A percentile compares a stretch with the other conserved stretches of the same genome.
These are phyloP conservation scores for Drosophila kanapiae DNA, from an alignment of 1,140 invertebrate species.

Conservation along the genomic window DNA sequence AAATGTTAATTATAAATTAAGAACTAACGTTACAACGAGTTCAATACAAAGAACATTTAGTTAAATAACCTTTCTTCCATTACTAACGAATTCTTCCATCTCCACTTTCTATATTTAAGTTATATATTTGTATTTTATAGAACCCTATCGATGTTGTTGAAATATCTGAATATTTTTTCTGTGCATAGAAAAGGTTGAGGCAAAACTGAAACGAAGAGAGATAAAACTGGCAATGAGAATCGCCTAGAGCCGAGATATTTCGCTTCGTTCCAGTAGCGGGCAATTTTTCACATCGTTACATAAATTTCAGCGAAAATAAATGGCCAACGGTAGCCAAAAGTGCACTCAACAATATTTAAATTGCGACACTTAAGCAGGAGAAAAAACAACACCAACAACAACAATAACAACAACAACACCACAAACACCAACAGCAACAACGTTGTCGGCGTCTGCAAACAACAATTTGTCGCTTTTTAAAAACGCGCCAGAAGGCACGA, in stretches of 20 bases:
- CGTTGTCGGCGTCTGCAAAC: slow-evolving; percentile 75
- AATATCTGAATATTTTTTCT: neutral
- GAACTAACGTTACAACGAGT: no score
- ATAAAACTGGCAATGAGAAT: neutral
- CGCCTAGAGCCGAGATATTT: slow-evolving; percentile 33
- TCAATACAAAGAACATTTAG: no score
- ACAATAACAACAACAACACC: slow-evolving; percentile 15
- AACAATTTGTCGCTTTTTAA: slow-evolving; percentile 82
- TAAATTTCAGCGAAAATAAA: slow-evolving; percentile 82
- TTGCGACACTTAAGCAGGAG: slow-evolving; percentile 77
- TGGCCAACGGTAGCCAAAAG: slow-evolving; percentile 80
- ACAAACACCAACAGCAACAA: slow-evolving; percentile 29
- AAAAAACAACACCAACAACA: slow-evolving; percentile 23
- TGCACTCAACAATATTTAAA: slow-evolving; percentile 83
- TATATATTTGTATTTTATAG: no score
- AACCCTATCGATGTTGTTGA: no score
- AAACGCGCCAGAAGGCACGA: slow-evolving; percentile 77
- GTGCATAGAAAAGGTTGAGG: neutral
- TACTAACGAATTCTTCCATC: no score
- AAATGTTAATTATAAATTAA: no score
- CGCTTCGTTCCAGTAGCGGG: slow-evolving; percentile 60
- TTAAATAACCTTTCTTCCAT: no score
- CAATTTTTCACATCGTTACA: slow-evolving; percentile 83
- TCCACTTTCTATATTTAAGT: no score
- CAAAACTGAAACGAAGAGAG: neutral